Conservation (phyloP, 2,888 invertebrate genomes). For the Pristionchus japonicus region DNA sequence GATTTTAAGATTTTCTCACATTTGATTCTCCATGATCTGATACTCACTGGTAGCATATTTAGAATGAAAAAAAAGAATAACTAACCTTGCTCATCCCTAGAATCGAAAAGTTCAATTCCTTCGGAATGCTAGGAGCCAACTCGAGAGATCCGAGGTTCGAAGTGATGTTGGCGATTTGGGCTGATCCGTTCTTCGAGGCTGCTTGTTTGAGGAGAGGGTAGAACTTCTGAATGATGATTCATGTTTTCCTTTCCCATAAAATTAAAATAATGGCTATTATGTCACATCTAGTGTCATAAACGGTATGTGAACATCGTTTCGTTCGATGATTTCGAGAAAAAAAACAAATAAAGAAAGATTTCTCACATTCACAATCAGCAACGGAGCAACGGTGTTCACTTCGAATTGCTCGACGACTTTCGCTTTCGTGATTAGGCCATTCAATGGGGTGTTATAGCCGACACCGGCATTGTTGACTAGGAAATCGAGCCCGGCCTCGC, state of each 20-base stretch:
- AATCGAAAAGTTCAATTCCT: background rate
- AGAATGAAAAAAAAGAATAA: too few relatives aligned
- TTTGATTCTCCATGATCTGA: background rate
- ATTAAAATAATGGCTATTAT: too few relatives aligned
- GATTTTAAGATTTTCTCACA: too few relatives aligned
- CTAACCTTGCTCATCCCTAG: slow-evolving; percentile 16
- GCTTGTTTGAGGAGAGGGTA: background rate
- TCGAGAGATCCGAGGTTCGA: background rate
- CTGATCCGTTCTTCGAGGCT: background rate
- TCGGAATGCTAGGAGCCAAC: background rate
- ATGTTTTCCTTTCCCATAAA: too few relatives aligned
- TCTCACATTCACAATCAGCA: background rate
- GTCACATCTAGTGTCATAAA: too few relatives aligned
- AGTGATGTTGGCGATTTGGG: slow-evolving; percentile 15
- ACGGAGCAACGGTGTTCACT: background rate
- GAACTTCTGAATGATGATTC: background rate
- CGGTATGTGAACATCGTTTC: too few relatives aligned
- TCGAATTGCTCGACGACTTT: background rate
- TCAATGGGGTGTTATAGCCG: background rate
- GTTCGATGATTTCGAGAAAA: too few relatives aligned
- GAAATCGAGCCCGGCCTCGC: slow-evolving; percentile 9
- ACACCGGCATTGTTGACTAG: slow-evolving; percentile 28
- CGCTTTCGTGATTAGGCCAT: background rate
- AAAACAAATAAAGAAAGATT: too few relatives aligned
- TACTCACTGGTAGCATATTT: too few relatives aligned